Percentiles rank a stretch among this genome's conserved stretches.
Evolutionary conservation across 2,797 vertebrate species (phyloP).

Genomic region (Trachurus trachurus): DNA sequence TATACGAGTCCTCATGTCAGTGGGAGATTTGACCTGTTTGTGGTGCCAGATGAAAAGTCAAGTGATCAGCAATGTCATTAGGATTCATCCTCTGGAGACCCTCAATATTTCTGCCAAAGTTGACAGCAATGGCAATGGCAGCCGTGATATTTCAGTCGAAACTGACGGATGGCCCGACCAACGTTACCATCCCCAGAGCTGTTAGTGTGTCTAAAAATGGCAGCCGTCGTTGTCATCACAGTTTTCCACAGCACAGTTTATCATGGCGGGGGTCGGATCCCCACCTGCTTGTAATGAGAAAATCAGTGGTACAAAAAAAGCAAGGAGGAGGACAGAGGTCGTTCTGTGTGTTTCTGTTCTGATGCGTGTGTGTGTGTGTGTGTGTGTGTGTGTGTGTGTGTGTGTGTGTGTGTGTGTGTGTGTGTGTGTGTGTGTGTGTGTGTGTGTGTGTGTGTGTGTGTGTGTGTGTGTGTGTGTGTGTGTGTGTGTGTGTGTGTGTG

Average conservation of each 20-base stretch:
- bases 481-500: conserved; percentile 21
- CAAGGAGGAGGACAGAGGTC: conserved; percentile 1
- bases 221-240: conserved; percentile 57
- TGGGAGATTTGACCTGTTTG: conserved; percentile 7
- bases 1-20: background rate
- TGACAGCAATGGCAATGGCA: conserved; percentile 10
- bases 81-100: background rate
- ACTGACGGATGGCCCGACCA: conserved; percentile 3
- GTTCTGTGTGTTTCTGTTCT: background rate
- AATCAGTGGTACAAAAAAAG: conserved; percentile 63
- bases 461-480: conserved; percentile 3
- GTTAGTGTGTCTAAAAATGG: conserved; percentile 51
- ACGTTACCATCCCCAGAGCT: conserved; percentile 15
- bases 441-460: conserved; percentile 17
- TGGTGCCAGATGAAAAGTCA: background rate
- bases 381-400: conserved; percentile 12
- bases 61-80: background rate
- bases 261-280: conserved; percentile 49
- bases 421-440: conserved; percentile 16
- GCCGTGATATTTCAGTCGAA: conserved; percentile 30
- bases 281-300: conserved; percentile 67
- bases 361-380: conserved; percentile 5
- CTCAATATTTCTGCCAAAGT: conserved; percentile 6
- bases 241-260: conserved; percentile 57
- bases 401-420: conserved; percentile 4